A percentile compares a stretch with the other conserved stretches of the same genome.
Conservation (phyloP, 2,888 invertebrate species). For the Eupithecia dodoneata region DNA sequence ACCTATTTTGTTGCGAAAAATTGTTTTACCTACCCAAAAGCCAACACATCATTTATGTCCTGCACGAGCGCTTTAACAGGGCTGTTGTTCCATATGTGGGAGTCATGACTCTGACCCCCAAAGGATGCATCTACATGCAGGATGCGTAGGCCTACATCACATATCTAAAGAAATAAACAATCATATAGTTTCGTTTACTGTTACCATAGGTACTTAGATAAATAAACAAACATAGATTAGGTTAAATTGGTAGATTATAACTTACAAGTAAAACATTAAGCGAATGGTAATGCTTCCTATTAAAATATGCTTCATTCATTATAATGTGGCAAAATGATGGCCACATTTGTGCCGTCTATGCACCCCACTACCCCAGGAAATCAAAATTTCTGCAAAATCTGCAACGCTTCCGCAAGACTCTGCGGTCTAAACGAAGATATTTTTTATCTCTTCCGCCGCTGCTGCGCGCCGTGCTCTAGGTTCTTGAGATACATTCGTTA, state of each 20-base stretch:
- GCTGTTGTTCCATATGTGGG: conserved; percentile 5
- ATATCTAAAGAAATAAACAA: conserved; percentile 12
- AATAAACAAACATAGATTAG: not conserved
- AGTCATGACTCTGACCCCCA: conserved; percentile 12
- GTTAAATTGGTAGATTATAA: not conserved
- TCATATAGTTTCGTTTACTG: not conserved
- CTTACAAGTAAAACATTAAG: conserved; percentile 21
- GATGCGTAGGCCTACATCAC: conserved; percentile 9
- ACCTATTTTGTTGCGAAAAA: too few species aligned
- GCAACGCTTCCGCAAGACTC: too few species aligned
- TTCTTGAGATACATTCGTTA: too few species aligned
- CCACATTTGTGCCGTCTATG: conserved; percentile 32
- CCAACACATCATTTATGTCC: not conserved
- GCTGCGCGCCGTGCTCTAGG: too few species aligned
- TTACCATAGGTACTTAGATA: not conserved
- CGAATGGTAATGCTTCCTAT: conserved; percentile 29
- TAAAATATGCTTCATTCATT: conserved; percentile 32
- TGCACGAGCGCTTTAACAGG: not conserved
- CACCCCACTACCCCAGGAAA: conserved; percentile 5
- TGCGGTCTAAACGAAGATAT: too few species aligned
- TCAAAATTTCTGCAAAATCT: not conserved
- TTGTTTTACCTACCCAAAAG: too few species aligned
- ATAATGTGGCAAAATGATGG: conserved; percentile 24
- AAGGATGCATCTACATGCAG: conserved; percentile 13
- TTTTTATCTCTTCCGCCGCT: too few species aligned